A percentile compares a stretch with the other conserved stretches of the same genome.
Conservation (phyloP, 2,113 vertebrate species). For the Malurus cyaneus region DNA sequence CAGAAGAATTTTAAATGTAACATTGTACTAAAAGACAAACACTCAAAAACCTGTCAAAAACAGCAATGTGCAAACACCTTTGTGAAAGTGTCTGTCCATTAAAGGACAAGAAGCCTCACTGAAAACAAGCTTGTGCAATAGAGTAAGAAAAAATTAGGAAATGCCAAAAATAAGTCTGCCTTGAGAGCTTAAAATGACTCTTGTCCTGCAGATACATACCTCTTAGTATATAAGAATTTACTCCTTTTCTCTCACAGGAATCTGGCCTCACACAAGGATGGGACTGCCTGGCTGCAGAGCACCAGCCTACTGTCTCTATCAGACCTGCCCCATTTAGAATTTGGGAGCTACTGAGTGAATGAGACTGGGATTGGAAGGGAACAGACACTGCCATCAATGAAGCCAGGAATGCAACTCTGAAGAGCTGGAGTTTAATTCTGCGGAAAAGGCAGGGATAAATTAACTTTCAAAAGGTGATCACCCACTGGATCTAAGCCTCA, state of each 20-base stretch:
- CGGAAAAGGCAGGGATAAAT: conserved; percentile 33
- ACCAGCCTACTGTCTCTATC: neutral
- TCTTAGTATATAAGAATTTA: neutral
- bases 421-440: neutral
- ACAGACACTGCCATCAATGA: neutral
- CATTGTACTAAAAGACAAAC: conserved; percentile 11
- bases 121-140: neutral
- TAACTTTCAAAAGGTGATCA: conserved; percentile 33
- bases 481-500: conserved; percentile 35
- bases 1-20: neutral
- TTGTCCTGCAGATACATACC: neutral
- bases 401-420: neutral
- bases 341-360: neutral
- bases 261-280: neutral
- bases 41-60: neutral
- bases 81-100: neutral
- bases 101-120: neutral
- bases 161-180: neutral
- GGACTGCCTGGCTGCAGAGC: neutral
- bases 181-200: neutral
- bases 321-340: neutral
- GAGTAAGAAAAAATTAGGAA: conserved; percentile 23
- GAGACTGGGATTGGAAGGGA: neutral
- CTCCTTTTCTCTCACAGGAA: neutral
- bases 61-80: neutral